Evolutionary conservation across 2,113 vertebrate species (phyloP).

Genomic region (Rhodinocichla rosea): DNA sequence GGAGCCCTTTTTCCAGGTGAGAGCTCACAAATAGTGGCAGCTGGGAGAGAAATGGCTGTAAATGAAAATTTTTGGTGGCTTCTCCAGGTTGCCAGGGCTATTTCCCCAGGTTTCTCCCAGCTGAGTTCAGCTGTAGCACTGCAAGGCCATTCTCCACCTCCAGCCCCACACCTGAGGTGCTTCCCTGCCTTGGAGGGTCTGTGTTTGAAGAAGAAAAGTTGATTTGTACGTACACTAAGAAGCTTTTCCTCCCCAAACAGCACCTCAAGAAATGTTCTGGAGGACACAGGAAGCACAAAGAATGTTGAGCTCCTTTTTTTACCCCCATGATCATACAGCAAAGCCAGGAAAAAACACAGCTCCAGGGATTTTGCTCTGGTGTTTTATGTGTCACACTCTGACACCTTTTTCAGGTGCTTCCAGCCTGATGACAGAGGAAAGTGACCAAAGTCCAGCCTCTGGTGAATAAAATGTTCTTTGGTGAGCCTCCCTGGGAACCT

Average conservation of each 20-base stretch:
- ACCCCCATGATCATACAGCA: background rate
- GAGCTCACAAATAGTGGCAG: background rate
- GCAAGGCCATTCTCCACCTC: background rate
- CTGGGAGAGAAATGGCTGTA: background rate
- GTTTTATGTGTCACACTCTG: background rate
- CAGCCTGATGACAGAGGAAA: background rate
- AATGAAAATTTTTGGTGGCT: background rate
- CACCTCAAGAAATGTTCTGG: background rate
- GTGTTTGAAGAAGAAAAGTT: background rate
- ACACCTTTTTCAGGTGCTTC: background rate
- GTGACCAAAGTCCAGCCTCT: background rate
- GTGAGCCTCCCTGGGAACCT: background rate
- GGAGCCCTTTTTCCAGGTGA: background rate
- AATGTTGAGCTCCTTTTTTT: background rate
- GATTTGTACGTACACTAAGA: rapidly evolving
- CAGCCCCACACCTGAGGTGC: background rate
- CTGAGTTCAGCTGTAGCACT: background rate
- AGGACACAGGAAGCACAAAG: background rate
- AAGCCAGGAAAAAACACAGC: background rate
- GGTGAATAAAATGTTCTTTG: background rate
- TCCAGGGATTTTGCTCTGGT: background rate
- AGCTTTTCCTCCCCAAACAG: background rate
- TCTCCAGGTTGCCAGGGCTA: background rate
- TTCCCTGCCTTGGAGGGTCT: background rate
- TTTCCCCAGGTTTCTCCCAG: background rate